Evolutionary conservation across 2,797 vertebrate genomes (phyloP).

Genomic region (Hippopotamyrus pictus): DNA sequence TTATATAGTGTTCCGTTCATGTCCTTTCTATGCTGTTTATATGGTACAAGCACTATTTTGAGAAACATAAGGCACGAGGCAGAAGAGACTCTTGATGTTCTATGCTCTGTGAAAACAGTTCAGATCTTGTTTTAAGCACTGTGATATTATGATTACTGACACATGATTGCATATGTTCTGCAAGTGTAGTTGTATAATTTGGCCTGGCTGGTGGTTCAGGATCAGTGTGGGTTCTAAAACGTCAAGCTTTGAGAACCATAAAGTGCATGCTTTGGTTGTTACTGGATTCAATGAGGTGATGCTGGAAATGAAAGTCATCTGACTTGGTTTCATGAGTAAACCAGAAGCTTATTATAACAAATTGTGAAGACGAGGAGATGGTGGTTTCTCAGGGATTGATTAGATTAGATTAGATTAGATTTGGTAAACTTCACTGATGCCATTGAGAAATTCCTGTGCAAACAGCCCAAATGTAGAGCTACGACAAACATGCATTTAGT

Average conservation of each 20-base stretch:
- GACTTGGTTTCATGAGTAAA: not conserved
- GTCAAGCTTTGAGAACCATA: not conserved
- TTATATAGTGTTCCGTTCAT: not conserved
- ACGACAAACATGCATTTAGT: not conserved
- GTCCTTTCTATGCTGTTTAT: not conserved
- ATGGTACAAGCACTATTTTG: not conserved
- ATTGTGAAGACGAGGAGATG: not conserved
- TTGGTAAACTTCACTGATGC: not conserved
- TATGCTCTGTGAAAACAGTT: not conserved
- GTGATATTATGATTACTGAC: not conserved
- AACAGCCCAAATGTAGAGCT: not conserved
- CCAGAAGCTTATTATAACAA: not conserved
- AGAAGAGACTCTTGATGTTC: not conserved
- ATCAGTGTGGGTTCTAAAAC: not conserved
- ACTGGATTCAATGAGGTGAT: not conserved
- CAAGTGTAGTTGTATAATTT: not conserved
- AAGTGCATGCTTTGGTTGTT: not conserved
- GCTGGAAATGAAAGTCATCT: not conserved
- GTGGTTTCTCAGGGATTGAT: not conserved
- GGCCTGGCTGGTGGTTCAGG: not conserved
- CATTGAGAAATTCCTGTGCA: not conserved
- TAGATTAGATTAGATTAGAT: not conserved
- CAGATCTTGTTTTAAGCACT: not conserved
- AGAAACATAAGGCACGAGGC: not conserved
- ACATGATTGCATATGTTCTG: not conserved